Base-by-base conservation (phyloP, 2,113 vertebrate species). In the Eclectus roratus region DNA sequence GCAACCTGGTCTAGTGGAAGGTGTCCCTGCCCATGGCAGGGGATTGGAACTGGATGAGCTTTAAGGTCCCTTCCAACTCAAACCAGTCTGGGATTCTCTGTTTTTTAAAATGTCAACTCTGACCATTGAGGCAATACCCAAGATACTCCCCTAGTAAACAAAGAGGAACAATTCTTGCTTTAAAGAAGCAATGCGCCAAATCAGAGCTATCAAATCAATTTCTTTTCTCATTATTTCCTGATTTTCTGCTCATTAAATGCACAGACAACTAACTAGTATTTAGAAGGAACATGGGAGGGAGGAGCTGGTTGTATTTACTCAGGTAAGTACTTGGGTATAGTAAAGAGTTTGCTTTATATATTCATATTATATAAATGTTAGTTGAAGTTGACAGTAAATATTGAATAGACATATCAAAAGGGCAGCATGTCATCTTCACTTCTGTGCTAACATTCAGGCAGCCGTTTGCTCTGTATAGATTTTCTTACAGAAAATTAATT, bases 341-440 rank as follows among this genome's bases (percentile, higher is more conserved):
- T 91, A 91, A 96, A 91, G 80, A 89, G 37, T 78, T 96, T 53
- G 63, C 78, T 97, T 95, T 94, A 96, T 96, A 95, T 97, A 97
- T 88, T 97, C 77, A 93, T 94, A 93, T 83, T 93, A 68, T 85
- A 80, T 74, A 97, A 94, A 96, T 29, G 69, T 94, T 96, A 90
- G 37, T 73, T 94, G 89, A 97, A 91, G 78, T 91, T 96, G 85
- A 88, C 91, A 89, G 90, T 88, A 97, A 97, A 95, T 93, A 97
- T 88, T 77, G 88, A 96, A 82, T 24, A 93, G 89, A 60, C 53
- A 28, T 91, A 89, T 91, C 83, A 89, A 96, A 97, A 97, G 94
- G 74, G 76, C 52, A 88, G 73, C 50, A 78, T 35, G 68, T 89
- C 49, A 70, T 61, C n/a, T 80, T 91, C 64, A 77, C 13, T 88